These are phyloP conservation scores for Protobothrops mucrosquamatus DNA, from an alignment of 2,113 vertebrate species.

Conservation along the genomic window DNA sequence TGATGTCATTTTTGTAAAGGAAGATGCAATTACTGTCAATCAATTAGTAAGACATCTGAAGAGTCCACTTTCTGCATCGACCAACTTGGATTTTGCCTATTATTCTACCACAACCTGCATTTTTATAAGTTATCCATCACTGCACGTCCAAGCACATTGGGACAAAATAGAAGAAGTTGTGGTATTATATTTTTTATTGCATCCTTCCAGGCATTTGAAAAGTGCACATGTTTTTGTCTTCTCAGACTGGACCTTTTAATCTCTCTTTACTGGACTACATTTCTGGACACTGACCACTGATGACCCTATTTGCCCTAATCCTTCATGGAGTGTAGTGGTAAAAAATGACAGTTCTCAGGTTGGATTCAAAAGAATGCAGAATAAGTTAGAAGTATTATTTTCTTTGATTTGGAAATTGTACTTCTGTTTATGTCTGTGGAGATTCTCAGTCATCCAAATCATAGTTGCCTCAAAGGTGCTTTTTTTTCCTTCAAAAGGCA, in stretches of 20 bases:
- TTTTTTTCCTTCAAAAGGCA: not conserved
- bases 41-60: not conserved
- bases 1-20: not conserved
- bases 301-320: not conserved
- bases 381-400: not conserved
- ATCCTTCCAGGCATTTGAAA: not conserved
- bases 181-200: not conserved
- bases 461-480: too few relatives aligned
- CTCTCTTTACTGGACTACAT: not conserved
- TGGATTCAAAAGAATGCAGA: not conserved
- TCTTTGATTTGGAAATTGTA: not conserved
- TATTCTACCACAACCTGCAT: not conserved
- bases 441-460: not conserved
- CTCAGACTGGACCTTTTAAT: not conserved
- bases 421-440: not conserved
- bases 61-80: not conserved
- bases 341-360: not conserved
- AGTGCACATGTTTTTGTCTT: not conserved
- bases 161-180: not conserved
- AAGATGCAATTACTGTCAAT: not conserved
- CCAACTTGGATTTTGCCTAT: not conserved
- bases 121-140: not conserved
- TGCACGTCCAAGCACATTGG: not conserved
- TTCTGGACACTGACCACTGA: not conserved
- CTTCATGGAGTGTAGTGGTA: not conserved